Base-by-base conservation (phyloP, 2,797 vertebrate genomes). In the Sebastes taczanowskii region DNA sequence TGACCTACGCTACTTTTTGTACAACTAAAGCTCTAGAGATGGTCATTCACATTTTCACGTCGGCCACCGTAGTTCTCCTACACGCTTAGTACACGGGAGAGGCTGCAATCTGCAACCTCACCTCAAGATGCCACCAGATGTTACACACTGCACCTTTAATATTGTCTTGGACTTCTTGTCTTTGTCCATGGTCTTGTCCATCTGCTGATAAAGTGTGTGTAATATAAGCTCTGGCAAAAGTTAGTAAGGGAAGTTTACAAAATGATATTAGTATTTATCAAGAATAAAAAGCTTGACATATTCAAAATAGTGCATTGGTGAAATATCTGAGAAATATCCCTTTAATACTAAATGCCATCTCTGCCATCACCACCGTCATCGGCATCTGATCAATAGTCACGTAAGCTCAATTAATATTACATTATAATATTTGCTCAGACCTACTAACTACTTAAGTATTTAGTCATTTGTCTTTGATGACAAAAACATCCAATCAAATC, bases 401-500 rank as follows among this genome's bases (percentile, higher is more conserved):
- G 16, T 61, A 35, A 65, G 23, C 49, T 71, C 11, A 71, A 81
- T 74, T 46, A 67, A 63, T 68, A 52, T 78, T 46, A 64, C 29
- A 66, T 64, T 63, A 55, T 20, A 68, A 20, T 46, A 60, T 79
- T 67, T 67, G 6, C 64, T 74, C 23, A 18, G 46, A 22, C 38
- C 18, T 32, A 22, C 49, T 68, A 29, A 52, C 22, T 49, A 20
- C 18, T 49, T 49, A 55, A 38, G 53, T 35, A 67, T 61, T 74
- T 42, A 64, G 61, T 66, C 35, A 55, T 20, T 42, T 27, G 18
- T 68, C 64, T 86, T 75, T 84, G 72, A 81, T 59, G 23, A 81
- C 23, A 79, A 74, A 64, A 83, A 71, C 32, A 2, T 66, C 64
- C 49, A 80, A 83, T 69, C 30, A 55, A 56, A 73, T 69, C 0